phyloP scores from a whole-genome alignment of 1,140 invertebrate species.

The Cydia fagiglandana region DNA sequence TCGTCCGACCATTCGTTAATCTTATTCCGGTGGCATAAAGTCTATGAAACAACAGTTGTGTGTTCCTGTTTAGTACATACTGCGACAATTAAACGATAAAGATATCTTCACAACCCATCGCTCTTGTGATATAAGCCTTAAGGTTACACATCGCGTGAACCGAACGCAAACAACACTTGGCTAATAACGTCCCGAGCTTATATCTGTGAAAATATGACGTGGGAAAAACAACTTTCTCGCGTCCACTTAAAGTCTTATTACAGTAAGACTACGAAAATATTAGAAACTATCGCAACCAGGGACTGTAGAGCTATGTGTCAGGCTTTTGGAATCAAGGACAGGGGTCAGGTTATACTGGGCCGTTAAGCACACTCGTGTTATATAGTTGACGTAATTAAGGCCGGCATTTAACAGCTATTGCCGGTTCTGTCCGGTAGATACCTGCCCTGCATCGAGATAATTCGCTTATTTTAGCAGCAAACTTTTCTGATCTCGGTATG shows the following conservation, averaged over 20 bases:
- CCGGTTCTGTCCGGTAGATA: not conserved
- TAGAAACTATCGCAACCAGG: not conserved
- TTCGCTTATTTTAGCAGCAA: not conserved
- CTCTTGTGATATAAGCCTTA: not conserved
- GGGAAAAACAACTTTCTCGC: conserved; percentile 3
- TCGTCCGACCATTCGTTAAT: not conserved
- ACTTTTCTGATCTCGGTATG: not conserved
- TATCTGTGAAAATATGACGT: not conserved
- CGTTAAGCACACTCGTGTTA: conserved; percentile 1
- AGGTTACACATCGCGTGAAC: not conserved
- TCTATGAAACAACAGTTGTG: too few relatives aligned
- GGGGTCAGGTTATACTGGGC: too few relatives aligned
- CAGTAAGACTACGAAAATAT: conserved; percentile 1
- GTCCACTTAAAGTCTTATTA: conserved; percentile 15
- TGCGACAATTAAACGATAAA: not conserved
- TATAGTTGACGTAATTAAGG: conserved; percentile 5
- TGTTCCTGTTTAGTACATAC: too few relatives aligned
- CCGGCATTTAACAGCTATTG: not conserved
- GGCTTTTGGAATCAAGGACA: too few relatives aligned
- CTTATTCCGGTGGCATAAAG: not conserved
- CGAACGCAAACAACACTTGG: not conserved
- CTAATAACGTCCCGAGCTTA: not conserved
- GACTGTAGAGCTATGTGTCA: not conserved
- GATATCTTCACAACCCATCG: not conserved
- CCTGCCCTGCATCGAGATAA: not conserved